These are phyloP conservation scores for Alcis repandata DNA, from an alignment of 2,888 invertebrate genomes.

Conservation along the genomic window DNA sequence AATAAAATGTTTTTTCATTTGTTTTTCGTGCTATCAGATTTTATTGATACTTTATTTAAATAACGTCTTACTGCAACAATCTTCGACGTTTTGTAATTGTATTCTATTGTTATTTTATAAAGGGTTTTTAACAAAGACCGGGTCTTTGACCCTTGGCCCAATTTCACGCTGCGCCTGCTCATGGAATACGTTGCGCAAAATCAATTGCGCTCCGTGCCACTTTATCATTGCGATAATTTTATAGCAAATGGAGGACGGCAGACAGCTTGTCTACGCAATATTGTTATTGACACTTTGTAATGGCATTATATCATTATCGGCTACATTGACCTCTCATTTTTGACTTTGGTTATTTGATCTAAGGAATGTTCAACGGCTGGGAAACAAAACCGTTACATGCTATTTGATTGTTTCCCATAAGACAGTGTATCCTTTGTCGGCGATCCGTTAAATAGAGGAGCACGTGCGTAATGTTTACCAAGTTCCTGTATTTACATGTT, in stretches of 20 bases:
- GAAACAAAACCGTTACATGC: conserved; percentile 42
- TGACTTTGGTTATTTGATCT: background rate
- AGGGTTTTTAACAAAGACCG: conserved; percentile 60
- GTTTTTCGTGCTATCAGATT: background rate
- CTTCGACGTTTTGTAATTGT: conserved; percentile 50
- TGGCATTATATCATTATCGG: conserved; percentile 29
- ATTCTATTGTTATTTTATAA: conserved; percentile 49
- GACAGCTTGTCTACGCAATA: conserved; percentile 46
- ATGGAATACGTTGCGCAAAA: conserved; percentile 46
- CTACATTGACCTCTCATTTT: conserved; percentile 32
- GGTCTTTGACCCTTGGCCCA: conserved; percentile 76
- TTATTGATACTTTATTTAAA: conserved; percentile 24
- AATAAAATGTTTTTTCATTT: conserved; percentile 8
- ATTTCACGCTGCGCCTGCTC: conserved; percentile 53
- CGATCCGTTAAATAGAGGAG: conserved; percentile 55
- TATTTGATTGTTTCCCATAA: conserved; percentile 48
- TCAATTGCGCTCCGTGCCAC: conserved; percentile 56
- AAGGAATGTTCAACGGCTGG: conserved; percentile 12
- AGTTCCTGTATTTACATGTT: conserved; percentile 60
- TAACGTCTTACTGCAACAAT: conserved; percentile 44
- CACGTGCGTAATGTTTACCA: conserved; percentile 69
- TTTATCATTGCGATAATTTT: conserved; percentile 55
- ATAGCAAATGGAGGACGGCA: conserved; percentile 37
- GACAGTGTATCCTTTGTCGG: conserved; percentile 62
- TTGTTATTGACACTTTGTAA: conserved; percentile 28